These are phyloP conservation scores for Cyclina sinensis DNA, from an alignment of 1,140 invertebrate species.

Conservation along the genomic window DNA sequence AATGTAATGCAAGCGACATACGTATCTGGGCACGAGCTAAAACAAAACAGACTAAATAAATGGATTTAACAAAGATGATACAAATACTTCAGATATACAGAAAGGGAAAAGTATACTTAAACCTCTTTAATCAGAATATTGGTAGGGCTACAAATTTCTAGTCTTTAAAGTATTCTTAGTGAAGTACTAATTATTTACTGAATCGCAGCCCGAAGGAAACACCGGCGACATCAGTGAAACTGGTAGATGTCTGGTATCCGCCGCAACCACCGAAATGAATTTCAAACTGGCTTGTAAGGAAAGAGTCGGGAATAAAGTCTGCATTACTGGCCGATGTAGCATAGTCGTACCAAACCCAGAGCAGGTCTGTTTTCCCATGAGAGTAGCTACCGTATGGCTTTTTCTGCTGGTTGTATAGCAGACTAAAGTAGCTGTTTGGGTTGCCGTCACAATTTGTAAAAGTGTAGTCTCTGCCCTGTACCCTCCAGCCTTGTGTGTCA, in stretches of 20 bases:
- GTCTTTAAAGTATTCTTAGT: too few species aligned
- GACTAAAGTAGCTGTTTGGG: slow-evolving; percentile 34
- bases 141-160: too few species aligned
- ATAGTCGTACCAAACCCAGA: slow-evolving; percentile 16
- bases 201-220: neutral
- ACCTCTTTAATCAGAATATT: too few species aligned
- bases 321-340: neutral
- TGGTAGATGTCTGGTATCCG: neutral
- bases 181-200: neutral
- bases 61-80: too few species aligned
- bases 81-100: too few species aligned
- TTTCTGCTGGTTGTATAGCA: slow-evolving; percentile 5
- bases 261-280: slow-evolving; percentile 6
- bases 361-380: neutral
- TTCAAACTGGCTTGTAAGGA: neutral
- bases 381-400: neutral
- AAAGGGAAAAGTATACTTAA: too few species aligned
- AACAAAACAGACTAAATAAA: too few species aligned
- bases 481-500: slow-evolving; percentile 21
- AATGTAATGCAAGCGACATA: too few species aligned
- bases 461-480: neutral
- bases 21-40: too few species aligned
- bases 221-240: neutral
- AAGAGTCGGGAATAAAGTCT: neutral
- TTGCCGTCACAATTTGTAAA: slow-evolving; percentile 45